phyloP scores from a whole-genome alignment of 2,797 vertebrate genomes.

The Leptodactylus fallax region DNA sequence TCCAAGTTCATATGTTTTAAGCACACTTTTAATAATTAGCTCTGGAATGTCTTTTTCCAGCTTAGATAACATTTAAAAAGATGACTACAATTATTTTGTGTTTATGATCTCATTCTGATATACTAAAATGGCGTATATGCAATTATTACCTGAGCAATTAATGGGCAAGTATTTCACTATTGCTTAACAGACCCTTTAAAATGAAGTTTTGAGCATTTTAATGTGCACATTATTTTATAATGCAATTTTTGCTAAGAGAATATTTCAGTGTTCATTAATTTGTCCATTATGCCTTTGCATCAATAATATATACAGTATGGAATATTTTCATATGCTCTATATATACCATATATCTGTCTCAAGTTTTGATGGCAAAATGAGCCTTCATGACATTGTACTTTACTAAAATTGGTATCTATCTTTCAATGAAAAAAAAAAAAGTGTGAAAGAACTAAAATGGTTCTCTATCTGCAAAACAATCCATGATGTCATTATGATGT shows the following conservation, averaged over 20 bases:
- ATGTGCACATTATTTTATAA: neutral
- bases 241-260: neutral
- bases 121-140: neutral
- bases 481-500: too few relatives aligned
- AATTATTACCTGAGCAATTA: neutral
- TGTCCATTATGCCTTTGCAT: neutral
- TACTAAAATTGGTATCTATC: too few relatives aligned
- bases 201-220: neutral
- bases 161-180: neutral
- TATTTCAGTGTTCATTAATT: neutral
- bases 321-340: neutral
- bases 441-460: neutral
- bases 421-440: neutral
- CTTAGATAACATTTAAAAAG: conserved; percentile 17
- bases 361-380: neutral
- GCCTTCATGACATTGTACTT: too few relatives aligned
- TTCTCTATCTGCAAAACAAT: neutral
- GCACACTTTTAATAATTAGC: conserved; percentile 31
- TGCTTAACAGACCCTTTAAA: conserved; percentile 16
- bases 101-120: conserved; percentile 35
- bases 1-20: conserved; percentile 36
- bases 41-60: neutral
- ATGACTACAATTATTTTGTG: conserved; percentile 4
- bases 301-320: neutral
- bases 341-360: neutral